phyloP scores from a whole-genome alignment of 2,888 invertebrate genomes.

The Isotomurus palustris region DNA sequence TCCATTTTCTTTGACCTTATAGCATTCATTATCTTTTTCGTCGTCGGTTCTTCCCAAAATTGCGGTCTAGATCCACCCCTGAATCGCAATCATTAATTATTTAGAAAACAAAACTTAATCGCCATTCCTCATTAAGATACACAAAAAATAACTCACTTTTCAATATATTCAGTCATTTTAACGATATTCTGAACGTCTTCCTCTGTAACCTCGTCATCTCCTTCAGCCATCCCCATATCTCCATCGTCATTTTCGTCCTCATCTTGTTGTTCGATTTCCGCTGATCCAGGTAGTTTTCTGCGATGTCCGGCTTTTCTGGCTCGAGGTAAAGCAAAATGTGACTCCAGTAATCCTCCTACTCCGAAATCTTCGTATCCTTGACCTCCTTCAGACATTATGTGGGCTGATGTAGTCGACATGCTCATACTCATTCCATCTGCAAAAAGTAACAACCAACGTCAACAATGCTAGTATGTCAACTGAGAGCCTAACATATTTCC shows the following conservation, averaged over 20 bases:
- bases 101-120: neutral
- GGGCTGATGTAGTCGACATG: constrained; percentile 36
- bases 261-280: constrained; percentile 32
- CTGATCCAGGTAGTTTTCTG: constrained; percentile 35
- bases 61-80: constrained; percentile 70
- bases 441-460: too few species aligned
- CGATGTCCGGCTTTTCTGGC: constrained; percentile 34
- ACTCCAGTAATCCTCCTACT: constrained; percentile 42
- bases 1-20: constrained; percentile 85
- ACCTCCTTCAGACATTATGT: constrained; percentile 31
- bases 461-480: too few species aligned
- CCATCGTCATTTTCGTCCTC: constrained; percentile 44
- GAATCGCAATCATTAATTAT: constrained; percentile 3
- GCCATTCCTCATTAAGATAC: neutral
- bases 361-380: constrained; percentile 44
- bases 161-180: constrained; percentile 47
- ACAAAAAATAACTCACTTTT: constrained; percentile 35
- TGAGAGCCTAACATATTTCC: too few species aligned
- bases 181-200: constrained; percentile 45
- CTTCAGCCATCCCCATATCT: constrained; percentile 27
- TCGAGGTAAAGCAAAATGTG: constrained; percentile 45
- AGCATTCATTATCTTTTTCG: constrained; percentile 81
- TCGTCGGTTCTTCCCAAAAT: constrained; percentile 89
- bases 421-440: constrained; percentile 43
- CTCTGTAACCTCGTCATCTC: constrained; percentile 46